Evolutionary conservation across 2,888 invertebrate genomes (phyloP).

Genomic region (Sinohyriopsis cumingii): DNA sequence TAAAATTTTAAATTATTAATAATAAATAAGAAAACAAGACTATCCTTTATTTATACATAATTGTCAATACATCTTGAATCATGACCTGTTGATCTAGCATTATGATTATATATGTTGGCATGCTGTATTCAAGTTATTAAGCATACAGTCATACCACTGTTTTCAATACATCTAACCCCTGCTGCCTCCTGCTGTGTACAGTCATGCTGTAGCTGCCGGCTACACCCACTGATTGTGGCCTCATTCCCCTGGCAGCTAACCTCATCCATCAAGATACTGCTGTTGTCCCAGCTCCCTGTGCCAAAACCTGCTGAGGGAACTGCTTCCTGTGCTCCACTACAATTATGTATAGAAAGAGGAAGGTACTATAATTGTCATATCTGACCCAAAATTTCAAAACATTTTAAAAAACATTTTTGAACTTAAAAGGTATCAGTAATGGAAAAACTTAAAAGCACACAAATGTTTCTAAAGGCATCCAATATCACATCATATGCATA

Average conservation of each 20-base stretch:
- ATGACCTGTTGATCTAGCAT: background rate
- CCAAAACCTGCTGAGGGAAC: slow-evolving; percentile 63
- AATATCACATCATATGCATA: too few relatives aligned
- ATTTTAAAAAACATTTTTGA: background rate
- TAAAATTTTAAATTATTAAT: too few relatives aligned
- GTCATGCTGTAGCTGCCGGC: slow-evolving; percentile 45
- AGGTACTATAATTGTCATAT: background rate
- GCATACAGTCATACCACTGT: slow-evolving; percentile 38
- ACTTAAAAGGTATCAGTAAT: too few relatives aligned
- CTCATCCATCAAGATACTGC: slow-evolving; percentile 58
- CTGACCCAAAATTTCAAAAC: background rate
- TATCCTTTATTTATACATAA: too few relatives aligned
- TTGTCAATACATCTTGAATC: too few relatives aligned
- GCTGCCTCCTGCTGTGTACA: slow-evolving; percentile 54
- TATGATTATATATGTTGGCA: background rate
- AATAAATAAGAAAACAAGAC: too few relatives aligned
- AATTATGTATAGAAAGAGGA: background rate
- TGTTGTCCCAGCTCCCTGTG: slow-evolving; percentile 26
- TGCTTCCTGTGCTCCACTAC: slow-evolving; percentile 74
- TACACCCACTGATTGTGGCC: slow-evolving; percentile 46
- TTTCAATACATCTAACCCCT: slow-evolving; percentile 51
- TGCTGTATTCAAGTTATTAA: background rate
- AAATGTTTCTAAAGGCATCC: too few relatives aligned
- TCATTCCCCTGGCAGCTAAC: slow-evolving; percentile 55
- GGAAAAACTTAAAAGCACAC: too few relatives aligned